A percentile compares a stretch with the other conserved stretches of the same genome.
phyloP scores from a whole-genome alignment of 2,888 invertebrate species.

The Limnephilus auricula region DNA sequence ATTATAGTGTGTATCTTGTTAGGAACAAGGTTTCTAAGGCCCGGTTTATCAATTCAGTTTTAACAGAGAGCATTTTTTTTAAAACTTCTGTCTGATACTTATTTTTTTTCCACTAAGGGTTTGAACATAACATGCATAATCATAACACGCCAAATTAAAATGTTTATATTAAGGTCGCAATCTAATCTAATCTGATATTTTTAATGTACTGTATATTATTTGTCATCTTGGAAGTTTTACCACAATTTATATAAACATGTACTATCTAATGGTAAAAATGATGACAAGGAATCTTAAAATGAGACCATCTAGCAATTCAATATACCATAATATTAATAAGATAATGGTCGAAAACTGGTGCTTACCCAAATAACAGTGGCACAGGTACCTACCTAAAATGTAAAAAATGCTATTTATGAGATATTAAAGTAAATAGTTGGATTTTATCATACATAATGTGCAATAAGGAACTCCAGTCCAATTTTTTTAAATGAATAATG shows the following conservation, averaged over 20 bases:
- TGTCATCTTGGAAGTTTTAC: neutral
- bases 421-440: neutral
- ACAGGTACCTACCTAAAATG: too few relatives aligned
- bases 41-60: neutral
- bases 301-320: neutral
- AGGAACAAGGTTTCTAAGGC: neutral
- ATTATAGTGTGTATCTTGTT: neutral
- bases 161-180: neutral
- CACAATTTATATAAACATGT: neutral
- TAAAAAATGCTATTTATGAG: neutral
- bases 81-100: neutral
- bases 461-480: too few relatives aligned
- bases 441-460: neutral
- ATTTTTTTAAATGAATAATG: too few relatives aligned
- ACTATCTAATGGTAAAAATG: neutral
- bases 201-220: neutral
- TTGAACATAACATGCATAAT: neutral
- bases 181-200: neutral
- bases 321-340: too few relatives aligned
- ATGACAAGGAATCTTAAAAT: neutral
- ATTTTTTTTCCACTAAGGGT: neutral
- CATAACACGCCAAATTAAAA: neutral
- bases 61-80: neutral
- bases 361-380: neutral
- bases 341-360: neutral